phyloP scores from a whole-genome alignment of 1,140 invertebrate species.

The Dreissena rostriformis region DNA sequence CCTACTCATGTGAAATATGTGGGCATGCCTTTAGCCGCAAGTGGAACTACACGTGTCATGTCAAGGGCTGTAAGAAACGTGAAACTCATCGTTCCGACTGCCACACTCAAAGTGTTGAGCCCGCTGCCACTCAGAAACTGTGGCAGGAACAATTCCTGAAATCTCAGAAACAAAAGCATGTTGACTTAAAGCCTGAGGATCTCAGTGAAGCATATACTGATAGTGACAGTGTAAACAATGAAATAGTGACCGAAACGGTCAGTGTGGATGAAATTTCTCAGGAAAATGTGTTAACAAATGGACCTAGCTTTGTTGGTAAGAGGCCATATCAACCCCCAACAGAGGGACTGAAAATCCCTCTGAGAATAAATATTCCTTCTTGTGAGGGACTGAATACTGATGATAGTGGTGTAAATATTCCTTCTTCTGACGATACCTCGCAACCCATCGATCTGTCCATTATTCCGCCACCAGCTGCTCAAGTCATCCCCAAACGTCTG shows the following conservation, averaged over 20 bases:
- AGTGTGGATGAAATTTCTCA: neutral
- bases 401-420: too few species aligned
- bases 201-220: neutral
- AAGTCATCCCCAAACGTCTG: too few species aligned
- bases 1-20: conserved; percentile 98
- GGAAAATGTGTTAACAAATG: conserved; percentile 5
- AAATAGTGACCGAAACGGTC: neutral
- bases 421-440: too few species aligned
- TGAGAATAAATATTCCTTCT: too few species aligned
- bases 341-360: too few species aligned
- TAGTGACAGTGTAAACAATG: neutral
- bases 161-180: neutral
- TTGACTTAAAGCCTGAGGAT: too few species aligned
- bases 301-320: neutral
- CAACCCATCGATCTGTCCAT: too few species aligned
- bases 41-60: conserved; percentile 54
- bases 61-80: conserved; percentile 44
- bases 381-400: too few species aligned
- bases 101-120: neutral
- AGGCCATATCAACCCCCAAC: neutral
- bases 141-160: neutral
- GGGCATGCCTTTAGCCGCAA: conserved; percentile 99
- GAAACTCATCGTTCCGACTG: neutral
- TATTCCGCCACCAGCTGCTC: too few species aligned
- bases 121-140: neutral